Percentiles rank a stretch among this genome's conserved stretches.
Evolutionary conservation across 2,888 invertebrate genomes (phyloP).

Genomic region (Sesia apiformis): DNA sequence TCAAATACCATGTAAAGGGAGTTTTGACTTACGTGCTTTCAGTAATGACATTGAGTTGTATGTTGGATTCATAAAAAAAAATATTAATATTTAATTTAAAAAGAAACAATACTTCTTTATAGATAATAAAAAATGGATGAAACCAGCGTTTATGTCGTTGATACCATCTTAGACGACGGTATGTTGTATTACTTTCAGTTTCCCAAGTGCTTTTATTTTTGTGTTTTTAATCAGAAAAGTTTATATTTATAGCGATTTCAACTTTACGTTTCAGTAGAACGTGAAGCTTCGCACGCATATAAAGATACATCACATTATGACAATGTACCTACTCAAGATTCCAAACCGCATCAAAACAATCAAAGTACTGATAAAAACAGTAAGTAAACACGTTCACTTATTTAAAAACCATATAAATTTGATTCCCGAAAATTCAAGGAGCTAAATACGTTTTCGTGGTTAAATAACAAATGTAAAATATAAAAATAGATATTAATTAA

Average conservation of each 20-base stretch:
- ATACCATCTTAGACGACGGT: slow-evolving; percentile 6
- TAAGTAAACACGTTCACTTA: slow-evolving; percentile 8
- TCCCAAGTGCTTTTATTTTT: neutral
- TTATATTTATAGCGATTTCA: neutral
- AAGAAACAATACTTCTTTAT: no score
- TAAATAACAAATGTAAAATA: no score
- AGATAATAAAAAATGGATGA: slow-evolving; percentile 1
- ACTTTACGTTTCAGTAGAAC: neutral
- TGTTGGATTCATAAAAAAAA: no score
- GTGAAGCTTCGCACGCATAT: neutral
- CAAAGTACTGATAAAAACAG: slow-evolving; percentile 23
- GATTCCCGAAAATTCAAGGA: no score
- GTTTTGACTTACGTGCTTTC: no score
- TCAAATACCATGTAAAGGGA: no score
- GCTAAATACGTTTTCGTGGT: no score
- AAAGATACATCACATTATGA: neutral
- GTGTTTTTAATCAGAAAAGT: neutral
- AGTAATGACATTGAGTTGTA: no score
- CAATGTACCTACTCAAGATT: slow-evolving; percentile 3
- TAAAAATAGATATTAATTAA: no score
- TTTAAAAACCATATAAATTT: no score
- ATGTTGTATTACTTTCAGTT: neutral
- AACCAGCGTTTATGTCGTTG: slow-evolving; percentile 5
- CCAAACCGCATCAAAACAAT: slow-evolving; percentile 2
- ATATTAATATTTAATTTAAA: no score